Conservation (phyloP, 2,797 vertebrate genomes). For the Chloroceryle amazona region DNA sequence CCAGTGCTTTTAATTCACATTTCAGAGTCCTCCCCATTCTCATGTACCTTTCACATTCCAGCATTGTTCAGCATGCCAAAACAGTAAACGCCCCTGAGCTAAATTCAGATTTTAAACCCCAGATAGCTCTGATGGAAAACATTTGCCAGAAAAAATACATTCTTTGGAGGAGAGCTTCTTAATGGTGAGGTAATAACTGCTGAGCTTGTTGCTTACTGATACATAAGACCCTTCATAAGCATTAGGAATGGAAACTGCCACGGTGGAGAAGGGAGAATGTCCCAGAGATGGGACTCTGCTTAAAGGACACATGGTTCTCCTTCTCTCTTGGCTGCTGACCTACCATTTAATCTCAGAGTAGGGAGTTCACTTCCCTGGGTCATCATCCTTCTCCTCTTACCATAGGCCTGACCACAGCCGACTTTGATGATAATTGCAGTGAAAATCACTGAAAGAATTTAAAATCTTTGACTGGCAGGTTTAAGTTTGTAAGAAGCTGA, state of each 20-base stretch:
- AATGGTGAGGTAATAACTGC: not conserved
- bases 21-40: not conserved
- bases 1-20: not conserved
- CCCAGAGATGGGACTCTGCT: not conserved
- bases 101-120: not conserved
- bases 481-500: not conserved
- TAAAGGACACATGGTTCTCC: not conserved
- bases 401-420: not conserved
- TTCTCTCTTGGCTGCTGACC: not conserved
- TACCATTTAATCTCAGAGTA: not conserved
- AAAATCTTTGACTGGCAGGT: not conserved
- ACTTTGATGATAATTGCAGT: not conserved
- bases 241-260: not conserved
- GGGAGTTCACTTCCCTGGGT: not conserved
- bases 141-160: not conserved
- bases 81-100: not conserved
- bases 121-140: not conserved
- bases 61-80: not conserved
- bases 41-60: not conserved
- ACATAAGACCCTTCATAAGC: not conserved
- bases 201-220: not conserved
- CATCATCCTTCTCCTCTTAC: not conserved
- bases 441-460: not conserved
- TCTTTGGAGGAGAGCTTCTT: not conserved
- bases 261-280: rapidly evolving